Base-by-base conservation (phyloP, 1,140 invertebrate genomes). In the Dendrolimus kikuchii region DNA sequence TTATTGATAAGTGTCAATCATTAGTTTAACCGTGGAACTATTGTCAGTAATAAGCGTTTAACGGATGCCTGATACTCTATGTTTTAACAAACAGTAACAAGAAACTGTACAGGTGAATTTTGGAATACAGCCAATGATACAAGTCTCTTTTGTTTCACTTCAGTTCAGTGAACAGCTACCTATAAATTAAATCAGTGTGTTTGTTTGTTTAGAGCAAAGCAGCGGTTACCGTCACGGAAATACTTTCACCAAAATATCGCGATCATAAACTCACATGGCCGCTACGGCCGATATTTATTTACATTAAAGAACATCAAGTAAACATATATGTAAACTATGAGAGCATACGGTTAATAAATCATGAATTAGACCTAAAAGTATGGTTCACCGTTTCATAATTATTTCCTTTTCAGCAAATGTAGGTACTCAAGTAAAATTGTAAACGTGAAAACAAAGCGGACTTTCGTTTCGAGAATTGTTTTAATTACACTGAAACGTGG, bases 221-320 rank as follows among this genome's bases (percentile, higher is more conserved):
- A 9, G 57, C 49, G 62, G 62, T 65, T 64, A 60, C 62, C 49
- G 60, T 62, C 55, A 54, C 59, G 57, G 68, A 75, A 73, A 78
- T 68, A 74, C 70, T 78, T 76, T 77, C 71, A 70, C 64, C 59
- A 51, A 75, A 77, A 77, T 73, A 75, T 66, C 64, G 63, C 66
- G 71, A 74, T 75, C 64, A 71, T 77, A 74, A 76, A 77, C 57
- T 55, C 57, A 53, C 59, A 57, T 62, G 57, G 55, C 52, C 44
- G 51, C 51, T 49, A 53, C 59, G 50, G 60, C 53, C 59, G 53
- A 58, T 70, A 73, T 75, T 75, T 81, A 78, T 77, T 76, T 73
- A 68, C 67, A 62, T 55, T 68, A 62, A 56, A 57, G 52, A 67
- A 66, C 49, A 66, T 52, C 57, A 43, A 54, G 60, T 56, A 55